These are phyloP conservation scores for Crossocerus cetratus DNA, from an alignment of 2,888 invertebrate genomes.

Conservation along the genomic window DNA sequence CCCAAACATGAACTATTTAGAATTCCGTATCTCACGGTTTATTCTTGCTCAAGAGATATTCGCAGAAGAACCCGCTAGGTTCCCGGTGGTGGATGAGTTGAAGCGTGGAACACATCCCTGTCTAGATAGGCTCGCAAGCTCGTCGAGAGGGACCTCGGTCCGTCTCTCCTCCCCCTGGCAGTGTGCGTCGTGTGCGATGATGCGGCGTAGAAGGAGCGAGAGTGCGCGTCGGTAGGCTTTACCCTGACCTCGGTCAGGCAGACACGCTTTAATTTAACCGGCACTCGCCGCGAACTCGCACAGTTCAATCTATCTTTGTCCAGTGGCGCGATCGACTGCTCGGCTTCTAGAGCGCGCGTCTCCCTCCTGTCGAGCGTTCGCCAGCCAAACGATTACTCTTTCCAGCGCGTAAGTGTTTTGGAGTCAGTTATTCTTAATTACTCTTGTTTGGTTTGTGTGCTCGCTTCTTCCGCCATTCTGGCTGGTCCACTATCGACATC, in stretches of 20 bases:
- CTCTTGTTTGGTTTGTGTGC: no score
- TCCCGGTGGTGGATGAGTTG: no score
- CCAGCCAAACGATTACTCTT: constrained; percentile 5
- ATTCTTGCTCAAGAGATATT: no score
- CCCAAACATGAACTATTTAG: no score
- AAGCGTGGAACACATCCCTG: neutral
- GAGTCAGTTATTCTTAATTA: no score
- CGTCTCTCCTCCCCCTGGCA: no score
- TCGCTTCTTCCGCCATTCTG: no score
- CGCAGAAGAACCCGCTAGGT: no score
- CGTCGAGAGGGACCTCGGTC: neutral
- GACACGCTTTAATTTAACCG: constrained; percentile 58
- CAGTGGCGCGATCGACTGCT: constrained; percentile 41
- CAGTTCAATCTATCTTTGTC: constrained; percentile 54
- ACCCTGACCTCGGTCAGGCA: constrained; percentile 59
- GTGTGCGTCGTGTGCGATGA: constrained; percentile 20
- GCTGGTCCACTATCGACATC: no score
- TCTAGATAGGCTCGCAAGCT: neutral
- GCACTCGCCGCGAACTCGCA: constrained; percentile 42
- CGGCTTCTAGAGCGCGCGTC: constrained; percentile 18
- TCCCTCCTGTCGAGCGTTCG: neutral
- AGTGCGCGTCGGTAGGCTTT: constrained; percentile 56
- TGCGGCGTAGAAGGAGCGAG: constrained; percentile 51
- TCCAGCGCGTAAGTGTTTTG: constrained; percentile 47
- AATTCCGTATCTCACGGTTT: no score